A percentile compares a stretch with the other conserved stretches of the same genome.
These are phyloP conservation scores for Tholera decimalis DNA, from an alignment of 2,888 invertebrate genomes.

Conservation along the genomic window DNA sequence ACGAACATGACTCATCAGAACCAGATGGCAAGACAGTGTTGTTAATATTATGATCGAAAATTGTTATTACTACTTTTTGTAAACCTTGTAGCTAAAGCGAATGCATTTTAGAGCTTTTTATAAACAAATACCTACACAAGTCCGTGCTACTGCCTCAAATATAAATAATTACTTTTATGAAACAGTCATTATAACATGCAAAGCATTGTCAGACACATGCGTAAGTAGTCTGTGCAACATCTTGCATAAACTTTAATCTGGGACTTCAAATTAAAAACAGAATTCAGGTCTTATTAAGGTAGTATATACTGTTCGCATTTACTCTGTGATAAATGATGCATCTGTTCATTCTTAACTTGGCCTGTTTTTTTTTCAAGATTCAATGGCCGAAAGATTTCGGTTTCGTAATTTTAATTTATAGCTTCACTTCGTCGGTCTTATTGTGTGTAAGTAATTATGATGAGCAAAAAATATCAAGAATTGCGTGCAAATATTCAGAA, in stretches of 20 bases:
- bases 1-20: slow-evolving; percentile 6
- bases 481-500: too few species aligned
- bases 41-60: not conserved
- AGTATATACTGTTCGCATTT: slow-evolving; percentile 34
- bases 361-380: slow-evolving; percentile 51
- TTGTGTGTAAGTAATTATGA: slow-evolving; percentile 36
- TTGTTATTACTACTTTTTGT: not conserved
- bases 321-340: slow-evolving; percentile 54
- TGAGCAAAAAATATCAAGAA: not conserved
- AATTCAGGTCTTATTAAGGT: slow-evolving; percentile 49
- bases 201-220: slow-evolving; percentile 65
- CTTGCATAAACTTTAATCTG: slow-evolving; percentile 71
- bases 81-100: not conserved
- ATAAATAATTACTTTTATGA: slow-evolving; percentile 66
- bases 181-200: slow-evolving; percentile 66
- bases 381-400: slow-evolving; percentile 34
- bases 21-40: not conserved
- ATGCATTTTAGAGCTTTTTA: slow-evolving; percentile 3
- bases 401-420: slow-evolving; percentile 62
- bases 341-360: slow-evolving; percentile 44
- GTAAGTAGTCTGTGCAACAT: slow-evolving; percentile 67
- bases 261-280: slow-evolving; percentile 56
- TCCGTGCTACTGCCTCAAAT: slow-evolving; percentile 52
- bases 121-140: slow-evolving; percentile 40
- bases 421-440: slow-evolving; percentile 44